Evolutionary conservation across 2,797 vertebrate species (phyloP), one percentile per base, ranked within the genome.

Genomic region (Ceryle rudis): DNA sequence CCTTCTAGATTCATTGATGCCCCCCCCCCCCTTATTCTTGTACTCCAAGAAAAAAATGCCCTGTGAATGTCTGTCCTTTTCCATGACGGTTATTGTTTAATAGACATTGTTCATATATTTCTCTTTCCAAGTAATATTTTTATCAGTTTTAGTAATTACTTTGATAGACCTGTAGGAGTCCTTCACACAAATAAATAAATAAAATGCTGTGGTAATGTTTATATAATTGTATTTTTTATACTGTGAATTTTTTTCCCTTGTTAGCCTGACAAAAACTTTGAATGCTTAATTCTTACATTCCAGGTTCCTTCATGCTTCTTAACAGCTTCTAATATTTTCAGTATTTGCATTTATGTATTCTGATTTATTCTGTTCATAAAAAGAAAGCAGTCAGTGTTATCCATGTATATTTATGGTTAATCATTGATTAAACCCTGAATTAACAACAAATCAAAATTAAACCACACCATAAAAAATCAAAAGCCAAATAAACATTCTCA

Each of bases 391-490:
- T 42, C 21, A 69, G 14, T 23, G 23, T 13, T 60, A 35, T 6
- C 21, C 42, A 18, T 70, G 2, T 22, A 17, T 46, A 22, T 51
- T 72, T 69, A 29, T 52, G 51, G 26, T 72, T 67, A 9, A 37
- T 18, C 2, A 42, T 31, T 0, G 1, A 20, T 44, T 82, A 82
- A 55, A 22, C 5, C 17, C 1, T 2, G 8, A 67, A 65, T 55
- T 67, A 86, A 47, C 1, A 66, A 52, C 16, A 37, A 58, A 81
- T 64, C 7, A 71, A 86, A 85, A 80, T n/a, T 5, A 86, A 91
- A 71, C 6, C 6, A 54, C 83, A 18, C 3, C 42, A 22, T 61
- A 65, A 54, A 52, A 86, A 86, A 9, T 83, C 26, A 44, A 6
- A 79, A 65, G 57, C 31, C 23, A 60, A 62, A 41, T 10, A 62